Evolutionary conservation across 2,888 invertebrate species (phyloP).

Genomic region (Napeogenes sylphis): DNA sequence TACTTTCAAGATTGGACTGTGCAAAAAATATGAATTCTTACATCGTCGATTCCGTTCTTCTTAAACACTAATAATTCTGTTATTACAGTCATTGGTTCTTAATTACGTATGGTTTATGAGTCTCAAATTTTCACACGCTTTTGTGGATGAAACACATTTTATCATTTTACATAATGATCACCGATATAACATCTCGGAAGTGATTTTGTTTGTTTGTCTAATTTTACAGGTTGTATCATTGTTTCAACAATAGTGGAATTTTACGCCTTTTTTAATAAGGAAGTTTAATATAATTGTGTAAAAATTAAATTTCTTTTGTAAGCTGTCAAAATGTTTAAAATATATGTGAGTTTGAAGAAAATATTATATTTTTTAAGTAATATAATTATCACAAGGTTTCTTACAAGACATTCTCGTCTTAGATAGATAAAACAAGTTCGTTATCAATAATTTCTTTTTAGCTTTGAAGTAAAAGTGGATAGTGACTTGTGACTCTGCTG

Average conservation of each 20-base stretch:
- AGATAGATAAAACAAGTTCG: constrained; percentile 10
- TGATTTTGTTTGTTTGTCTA: constrained; percentile 14
- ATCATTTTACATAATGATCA: constrained; percentile 25
- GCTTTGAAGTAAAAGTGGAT: background rate
- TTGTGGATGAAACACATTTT: constrained; percentile 16
- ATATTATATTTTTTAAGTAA: background rate
- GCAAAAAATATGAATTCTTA: too few species aligned
- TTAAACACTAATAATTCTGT: too few species aligned
- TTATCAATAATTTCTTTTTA: constrained; percentile 10
- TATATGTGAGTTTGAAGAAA: too few species aligned
- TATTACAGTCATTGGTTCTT: too few species aligned
- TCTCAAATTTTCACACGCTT: constrained; percentile 22
- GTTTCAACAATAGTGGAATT: background rate
- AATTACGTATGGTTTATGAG: background rate
- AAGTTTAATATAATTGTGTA: too few species aligned
- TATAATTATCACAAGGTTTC: constrained; percentile 8
- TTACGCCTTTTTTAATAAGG: background rate
- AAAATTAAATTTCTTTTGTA: too few species aligned
- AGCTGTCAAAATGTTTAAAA: too few species aligned
- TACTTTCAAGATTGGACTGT: too few species aligned
- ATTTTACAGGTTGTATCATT: constrained; percentile 12
- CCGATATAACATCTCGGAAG: constrained; percentile 27
- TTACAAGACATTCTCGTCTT: constrained; percentile 11
- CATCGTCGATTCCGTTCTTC: too few species aligned
- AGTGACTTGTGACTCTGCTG: background rate